Evolutionary conservation across 2,797 vertebrate genomes (phyloP), one percentile per base, ranked within the genome.

Genomic region (Avahi laniger): DNA sequence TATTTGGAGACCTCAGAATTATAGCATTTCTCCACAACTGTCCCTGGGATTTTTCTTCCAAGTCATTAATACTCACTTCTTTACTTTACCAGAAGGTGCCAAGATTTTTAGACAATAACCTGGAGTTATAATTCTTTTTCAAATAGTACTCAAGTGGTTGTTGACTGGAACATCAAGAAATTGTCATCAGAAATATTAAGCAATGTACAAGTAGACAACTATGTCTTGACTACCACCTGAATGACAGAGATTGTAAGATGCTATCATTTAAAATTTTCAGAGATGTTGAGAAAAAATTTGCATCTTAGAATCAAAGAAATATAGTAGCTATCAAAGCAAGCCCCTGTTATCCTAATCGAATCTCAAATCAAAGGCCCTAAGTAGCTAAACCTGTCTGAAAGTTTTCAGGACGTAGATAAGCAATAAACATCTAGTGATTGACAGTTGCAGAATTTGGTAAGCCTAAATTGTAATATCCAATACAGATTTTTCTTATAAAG

Each of bases 91-190:
- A 24, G 59, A 93, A 79, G 10, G 13, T 89, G 30, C 38, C 54
- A 93, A 65, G 78, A 78, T 78, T 93, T 95, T 94, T 76, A 83
- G 46, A 84, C 7, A 80, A 33, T 88, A 92, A 93, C 43, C n/a
- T 82, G 14, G n/a, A 83, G 11, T 83, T 93, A 35, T 75, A 43
- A 76, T 79, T 11, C 15, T 80, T 96, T 94, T 30, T 78, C 11
- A 76, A 63, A 70, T 54, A 78, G 30, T 94, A 17, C 46, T 95
- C 15, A 93, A 78, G 24, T 83, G 22, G 7, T 92, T 75, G 33
- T 92, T 90, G 43, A 90, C 38, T 70, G 46, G 88, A 93, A 78
- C 54, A 92, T 84, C 24, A 92, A 81, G 48, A 14, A 69, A 92
- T 91, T 95, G 15, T 41, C 73, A 28, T 57, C 70, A 59, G 28